Base-by-base conservation (phyloP, 2,888 invertebrate genomes). In the Calliopum simillimum region DNA sequence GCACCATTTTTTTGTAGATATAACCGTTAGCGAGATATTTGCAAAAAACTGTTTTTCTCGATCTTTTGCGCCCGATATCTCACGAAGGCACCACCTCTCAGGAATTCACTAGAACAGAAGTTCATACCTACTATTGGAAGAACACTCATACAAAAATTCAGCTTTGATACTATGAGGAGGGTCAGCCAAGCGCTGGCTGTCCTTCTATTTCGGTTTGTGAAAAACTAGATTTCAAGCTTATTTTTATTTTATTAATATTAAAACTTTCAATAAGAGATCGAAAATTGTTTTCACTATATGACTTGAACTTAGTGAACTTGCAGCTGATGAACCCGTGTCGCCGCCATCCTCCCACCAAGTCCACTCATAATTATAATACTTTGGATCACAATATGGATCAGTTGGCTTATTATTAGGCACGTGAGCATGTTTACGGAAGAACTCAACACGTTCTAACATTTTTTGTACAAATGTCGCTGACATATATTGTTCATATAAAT, bases 321-420 rank as follows among this genome's bases (percentile, higher is more conserved):
- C 12, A 12, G 12, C 23, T 13, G 53, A 51, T 13, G 53, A 51
- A 16, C 8, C 58, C 3, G 6, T 71, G n/a, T 55, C n/a, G 44
- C 71, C 71, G 2, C 73, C 72, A 68, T 90, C 89, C 76, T 85
- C 81, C 91, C 91, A 91, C 80, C 87, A 88, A 3, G 87, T 87
- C 91, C 91, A 91, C 1, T 89, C 89, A 56, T 87, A 84, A 69
- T 89, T 87, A 85, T 88, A 89, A 11, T 85, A 78, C 0, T 76
- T 78, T 0, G 91, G 91, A 84, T 91, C 85, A 5, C 89, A 89
- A 2, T 82, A 84, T 0, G 87, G 85, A 81, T 91, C 91, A 2
- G 81, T 77, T 0, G 87, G 78, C 76, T 89, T 89, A 53, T 86
- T 86, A 14, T 75, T 78, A 0, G 88, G 86, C 4, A 85, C 81